phyloP scores from a whole-genome alignment of 2,888 invertebrate genomes.

The Calameuta filiformis region DNA sequence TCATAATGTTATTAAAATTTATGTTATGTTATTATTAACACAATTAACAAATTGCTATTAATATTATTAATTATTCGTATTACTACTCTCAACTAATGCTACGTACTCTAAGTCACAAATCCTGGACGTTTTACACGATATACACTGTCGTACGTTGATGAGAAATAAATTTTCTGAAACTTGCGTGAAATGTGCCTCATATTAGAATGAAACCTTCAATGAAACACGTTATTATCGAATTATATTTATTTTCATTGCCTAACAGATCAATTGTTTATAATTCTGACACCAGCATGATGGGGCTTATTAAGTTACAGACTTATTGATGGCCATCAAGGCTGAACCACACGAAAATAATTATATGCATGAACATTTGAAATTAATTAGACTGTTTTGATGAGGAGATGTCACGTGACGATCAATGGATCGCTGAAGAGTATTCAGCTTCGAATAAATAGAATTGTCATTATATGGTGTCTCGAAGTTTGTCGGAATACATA shows the following conservation, averaged over 20 bases:
- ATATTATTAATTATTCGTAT: constrained; percentile 15
- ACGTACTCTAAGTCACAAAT: constrained; percentile 22
- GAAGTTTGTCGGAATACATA: background rate
- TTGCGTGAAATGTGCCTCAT: background rate
- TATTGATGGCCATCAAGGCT: background rate
- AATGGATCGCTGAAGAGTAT: background rate
- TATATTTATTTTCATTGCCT: background rate
- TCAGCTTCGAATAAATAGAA: background rate
- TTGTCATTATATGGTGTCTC: background rate
- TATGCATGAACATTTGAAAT: background rate
- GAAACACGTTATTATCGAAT: background rate
- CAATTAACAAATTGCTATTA: constrained; percentile 9
- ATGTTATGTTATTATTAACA: constrained; percentile 10
- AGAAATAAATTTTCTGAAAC: constrained; percentile 31
- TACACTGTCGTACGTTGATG: constrained; percentile 25
- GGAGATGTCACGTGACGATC: background rate
- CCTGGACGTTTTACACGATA: constrained; percentile 35
- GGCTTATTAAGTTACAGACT: background rate
- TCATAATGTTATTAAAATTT: constrained; percentile 25
- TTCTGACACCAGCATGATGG: background rate
- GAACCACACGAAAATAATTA: background rate
- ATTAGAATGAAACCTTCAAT: background rate
- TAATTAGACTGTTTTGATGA: background rate
- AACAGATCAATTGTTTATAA: background rate
- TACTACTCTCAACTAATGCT: constrained; percentile 11